Evolutionary conservation across 2,113 vertebrate species (phyloP).

Genomic region (Thamnaconus septentrionalis): DNA sequence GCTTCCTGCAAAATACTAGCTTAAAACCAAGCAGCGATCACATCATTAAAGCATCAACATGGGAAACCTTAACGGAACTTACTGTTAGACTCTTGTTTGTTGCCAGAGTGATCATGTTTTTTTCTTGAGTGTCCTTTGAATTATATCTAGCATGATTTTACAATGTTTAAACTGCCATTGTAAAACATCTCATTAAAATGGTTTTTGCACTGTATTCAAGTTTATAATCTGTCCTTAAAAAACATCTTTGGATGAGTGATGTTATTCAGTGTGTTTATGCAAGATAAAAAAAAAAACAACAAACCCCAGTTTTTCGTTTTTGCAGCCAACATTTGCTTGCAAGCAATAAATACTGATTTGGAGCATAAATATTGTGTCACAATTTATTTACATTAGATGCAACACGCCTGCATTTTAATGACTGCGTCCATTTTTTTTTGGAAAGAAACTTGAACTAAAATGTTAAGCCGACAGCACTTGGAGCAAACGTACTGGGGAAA

Average conservation of each 20-base stretch:
- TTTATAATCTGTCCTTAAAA: no score
- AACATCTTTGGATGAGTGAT: no score
- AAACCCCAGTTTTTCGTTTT: no score
- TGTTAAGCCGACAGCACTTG: not conserved
- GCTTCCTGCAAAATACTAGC: slow-evolving; percentile 31
- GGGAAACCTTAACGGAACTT: no score
- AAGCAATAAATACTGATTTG: not conserved
- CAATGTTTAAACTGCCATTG: not conserved
- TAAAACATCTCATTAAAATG: no score
- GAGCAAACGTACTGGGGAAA: no score
- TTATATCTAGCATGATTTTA: not conserved
- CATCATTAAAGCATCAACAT: not conserved
- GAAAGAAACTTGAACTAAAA: not conserved
- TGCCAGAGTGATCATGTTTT: no score
- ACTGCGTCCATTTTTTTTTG: not conserved
- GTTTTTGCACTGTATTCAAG: no score
- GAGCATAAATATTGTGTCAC: not conserved
- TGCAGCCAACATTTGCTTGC: not conserved
- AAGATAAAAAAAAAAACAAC: no score
- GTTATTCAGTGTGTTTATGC: no score
- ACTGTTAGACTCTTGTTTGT: no score
- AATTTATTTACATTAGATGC: not conserved
- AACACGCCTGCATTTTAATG: not conserved
- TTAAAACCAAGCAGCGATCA: not conserved
- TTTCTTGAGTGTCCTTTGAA: no score